Evolutionary conservation across 1,140 invertebrate species (phyloP).

Genomic region (Leptestheria dahalacensis): DNA sequence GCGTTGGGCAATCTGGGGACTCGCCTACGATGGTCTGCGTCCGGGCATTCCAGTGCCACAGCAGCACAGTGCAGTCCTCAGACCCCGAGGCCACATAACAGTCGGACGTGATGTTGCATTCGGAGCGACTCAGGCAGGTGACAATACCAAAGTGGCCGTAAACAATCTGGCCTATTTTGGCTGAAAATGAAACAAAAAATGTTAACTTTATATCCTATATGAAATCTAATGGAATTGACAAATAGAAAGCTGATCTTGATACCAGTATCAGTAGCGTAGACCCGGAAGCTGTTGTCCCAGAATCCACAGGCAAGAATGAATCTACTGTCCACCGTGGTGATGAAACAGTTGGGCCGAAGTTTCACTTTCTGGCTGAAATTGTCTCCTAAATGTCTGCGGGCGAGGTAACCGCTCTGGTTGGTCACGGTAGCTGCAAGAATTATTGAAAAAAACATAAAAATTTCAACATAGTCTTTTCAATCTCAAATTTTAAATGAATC

Average conservation of each 20-base stretch:
- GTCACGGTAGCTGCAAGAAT: conserved; percentile 13
- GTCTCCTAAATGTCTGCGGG: conserved; percentile 78
- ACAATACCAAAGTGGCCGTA: conserved; percentile 98
- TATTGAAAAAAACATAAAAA: neutral
- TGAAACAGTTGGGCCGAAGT: conserved; percentile 86
- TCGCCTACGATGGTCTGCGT: conserved; percentile 93
- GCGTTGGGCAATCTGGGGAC: conserved; percentile 73
- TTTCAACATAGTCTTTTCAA: neutral
- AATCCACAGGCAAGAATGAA: conserved; percentile 97
- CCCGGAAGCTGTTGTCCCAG: conserved; percentile 97
- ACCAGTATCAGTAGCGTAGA: conserved; percentile 94
- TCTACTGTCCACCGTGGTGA: conserved; percentile 89
- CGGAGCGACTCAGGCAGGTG: conserved; percentile 87
- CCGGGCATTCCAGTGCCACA: conserved; percentile 97
- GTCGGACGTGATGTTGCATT: conserved; percentile 96
- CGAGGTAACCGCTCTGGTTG: conserved; percentile 25
- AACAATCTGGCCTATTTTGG: conserved; percentile 93
- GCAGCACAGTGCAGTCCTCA: conserved; percentile 88
- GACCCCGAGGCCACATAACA: conserved; percentile 96
- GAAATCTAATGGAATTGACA: neutral
- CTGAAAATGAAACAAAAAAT: conserved; percentile 32
- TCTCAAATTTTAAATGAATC: neutral
- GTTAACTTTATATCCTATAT: no score
- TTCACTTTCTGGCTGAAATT: conserved; percentile 91
- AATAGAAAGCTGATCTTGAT: no score